Conservation (phyloP, 64 coral and sea anemone species). For the Orbicella faveolata region DNA sequence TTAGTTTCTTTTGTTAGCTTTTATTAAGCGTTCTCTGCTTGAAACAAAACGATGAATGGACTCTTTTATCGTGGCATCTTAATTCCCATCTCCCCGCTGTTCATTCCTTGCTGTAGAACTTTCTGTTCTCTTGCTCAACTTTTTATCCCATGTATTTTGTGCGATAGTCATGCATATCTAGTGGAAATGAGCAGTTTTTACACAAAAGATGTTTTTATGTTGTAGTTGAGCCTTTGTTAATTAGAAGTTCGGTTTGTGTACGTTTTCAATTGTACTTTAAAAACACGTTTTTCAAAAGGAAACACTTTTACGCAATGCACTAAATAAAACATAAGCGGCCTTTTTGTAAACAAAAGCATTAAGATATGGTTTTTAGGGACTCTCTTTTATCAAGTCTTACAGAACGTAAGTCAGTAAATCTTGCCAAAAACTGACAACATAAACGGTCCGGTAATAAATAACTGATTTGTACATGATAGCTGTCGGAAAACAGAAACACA, state of each 20-base stretch:
- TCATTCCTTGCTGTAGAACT: not conserved
- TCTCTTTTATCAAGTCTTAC: not conserved
- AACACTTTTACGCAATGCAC: not conserved
- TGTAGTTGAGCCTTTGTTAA: not conserved
- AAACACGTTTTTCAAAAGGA: not conserved
- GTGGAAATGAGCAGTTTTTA: not conserved
- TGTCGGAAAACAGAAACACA: not conserved
- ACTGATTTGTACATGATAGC: not conserved
- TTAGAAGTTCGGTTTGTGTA: slow-evolving; percentile 6
- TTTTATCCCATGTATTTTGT: not conserved
- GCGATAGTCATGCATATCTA: too few species aligned
- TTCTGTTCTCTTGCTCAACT: not conserved
- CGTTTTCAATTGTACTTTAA: not conserved
- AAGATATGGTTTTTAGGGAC: not conserved
- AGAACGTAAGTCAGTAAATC: not conserved
- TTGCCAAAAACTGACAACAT: not conserved
- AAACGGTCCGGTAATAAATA: not conserved
- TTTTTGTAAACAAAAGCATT: slow-evolving; percentile 16
- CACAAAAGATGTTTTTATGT: slow-evolving; percentile 21
- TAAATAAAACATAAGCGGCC: slow-evolving; percentile 2
- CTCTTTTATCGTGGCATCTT: not conserved
- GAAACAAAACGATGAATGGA: not conserved
- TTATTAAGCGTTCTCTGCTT: not conserved
- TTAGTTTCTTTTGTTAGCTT: not conserved
- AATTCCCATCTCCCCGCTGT: not conserved